A percentile compares a stretch with the other conserved stretches of the same genome.
Conservation (phyloP, 1,140 invertebrate genomes). For the Solenopsis invicta region DNA sequence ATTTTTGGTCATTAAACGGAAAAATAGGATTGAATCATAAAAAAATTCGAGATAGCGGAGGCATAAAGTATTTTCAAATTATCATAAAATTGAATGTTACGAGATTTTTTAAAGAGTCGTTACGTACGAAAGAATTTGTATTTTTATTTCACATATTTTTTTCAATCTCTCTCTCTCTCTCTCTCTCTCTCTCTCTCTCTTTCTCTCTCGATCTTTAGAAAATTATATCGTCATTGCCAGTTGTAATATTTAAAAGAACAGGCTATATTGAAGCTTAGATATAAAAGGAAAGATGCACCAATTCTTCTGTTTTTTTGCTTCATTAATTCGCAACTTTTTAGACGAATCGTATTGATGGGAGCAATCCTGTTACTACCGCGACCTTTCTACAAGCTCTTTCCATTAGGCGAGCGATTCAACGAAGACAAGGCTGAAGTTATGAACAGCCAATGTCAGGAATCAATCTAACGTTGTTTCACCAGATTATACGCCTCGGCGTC, state of each 20-base stretch:
- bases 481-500: conserved; percentile 80
- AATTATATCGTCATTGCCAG: not conserved
- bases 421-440: conserved; percentile 73
- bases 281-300: not conserved
- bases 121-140: not conserved
- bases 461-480: conserved; percentile 79
- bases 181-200: not conserved
- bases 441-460: conserved; percentile 80
- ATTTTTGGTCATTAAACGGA: not conserved
- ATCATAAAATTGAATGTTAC: not conserved
- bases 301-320: too few relatives aligned
- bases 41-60: not conserved
- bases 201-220: not conserved
- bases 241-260: not conserved
- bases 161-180: not conserved
- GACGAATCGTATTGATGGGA: not conserved
- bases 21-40: not conserved
- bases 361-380: not conserved
- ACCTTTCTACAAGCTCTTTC: conserved; percentile 2
- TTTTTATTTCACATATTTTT: not conserved
- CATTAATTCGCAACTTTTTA: not conserved
- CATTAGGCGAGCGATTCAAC: conserved; percentile 21
- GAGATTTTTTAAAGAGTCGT: not conserved
- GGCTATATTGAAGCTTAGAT: not conserved
- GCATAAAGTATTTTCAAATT: not conserved